phyloP scores from a whole-genome alignment of 2,888 invertebrate species.

The Cyrtodaria siliqua region DNA sequence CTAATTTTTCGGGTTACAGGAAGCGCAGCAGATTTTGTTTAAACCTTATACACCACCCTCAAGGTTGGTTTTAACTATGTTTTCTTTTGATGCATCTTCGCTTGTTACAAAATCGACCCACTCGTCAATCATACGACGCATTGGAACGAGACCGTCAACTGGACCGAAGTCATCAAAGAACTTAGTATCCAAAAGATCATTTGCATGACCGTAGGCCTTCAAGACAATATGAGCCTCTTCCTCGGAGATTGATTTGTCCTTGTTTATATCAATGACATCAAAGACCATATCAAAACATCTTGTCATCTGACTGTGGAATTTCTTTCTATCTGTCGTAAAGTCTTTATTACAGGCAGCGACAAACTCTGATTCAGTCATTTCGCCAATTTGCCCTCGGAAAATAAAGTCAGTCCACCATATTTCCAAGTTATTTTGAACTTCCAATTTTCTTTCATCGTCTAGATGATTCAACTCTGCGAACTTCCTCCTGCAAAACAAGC shows the following conservation, averaged over 20 bases:
- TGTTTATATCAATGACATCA: conserved; percentile 71
- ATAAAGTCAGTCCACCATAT: conserved; percentile 69
- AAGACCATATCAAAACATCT: conserved; percentile 65
- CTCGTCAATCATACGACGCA: conserved; percentile 61
- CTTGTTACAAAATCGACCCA: conserved; percentile 59
- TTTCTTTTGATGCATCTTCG: conserved; percentile 45
- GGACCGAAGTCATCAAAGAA: conserved; percentile 62
- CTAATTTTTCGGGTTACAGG: no score
- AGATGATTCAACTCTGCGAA: conserved; percentile 65
- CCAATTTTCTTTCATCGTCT: conserved; percentile 51
- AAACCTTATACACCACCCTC: conserved; percentile 51
- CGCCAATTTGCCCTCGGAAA: conserved; percentile 47
- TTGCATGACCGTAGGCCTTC: conserved; percentile 70
- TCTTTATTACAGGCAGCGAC: conserved; percentile 32
- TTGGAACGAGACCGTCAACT: conserved; percentile 59
- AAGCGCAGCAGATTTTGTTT: no score
- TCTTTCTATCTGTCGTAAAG: conserved; percentile 43
- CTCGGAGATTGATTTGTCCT: conserved; percentile 68
- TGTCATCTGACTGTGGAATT: conserved; percentile 51
- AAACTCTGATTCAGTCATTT: conserved; percentile 64
- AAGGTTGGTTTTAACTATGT: conserved; percentile 62
- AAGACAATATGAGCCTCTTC: conserved; percentile 69
- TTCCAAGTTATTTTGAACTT: conserved; percentile 55
- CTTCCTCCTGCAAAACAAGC: conserved; percentile 46
- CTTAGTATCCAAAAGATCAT: conserved; percentile 62